Conservation (phyloP, 2,113 vertebrate species). For the Arizona elegans region DNA sequence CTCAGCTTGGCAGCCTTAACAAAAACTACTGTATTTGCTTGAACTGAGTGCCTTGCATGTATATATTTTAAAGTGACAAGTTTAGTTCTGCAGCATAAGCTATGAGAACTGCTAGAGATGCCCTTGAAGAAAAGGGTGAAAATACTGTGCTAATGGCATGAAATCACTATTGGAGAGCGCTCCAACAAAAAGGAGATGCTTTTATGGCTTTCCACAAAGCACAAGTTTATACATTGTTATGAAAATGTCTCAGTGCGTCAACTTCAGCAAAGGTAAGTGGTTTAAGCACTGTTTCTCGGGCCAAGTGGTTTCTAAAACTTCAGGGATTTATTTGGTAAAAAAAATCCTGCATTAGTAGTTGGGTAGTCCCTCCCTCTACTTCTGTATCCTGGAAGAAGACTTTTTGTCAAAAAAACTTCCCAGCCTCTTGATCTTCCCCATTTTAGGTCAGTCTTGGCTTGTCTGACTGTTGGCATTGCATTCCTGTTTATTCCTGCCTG, state of each 20-base stretch:
- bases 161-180: background rate
- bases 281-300: background rate
- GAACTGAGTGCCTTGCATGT: background rate
- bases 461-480: background rate
- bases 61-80: background rate
- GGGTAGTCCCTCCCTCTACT: background rate
- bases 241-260: background rate
- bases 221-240: background rate
- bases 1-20: background rate
- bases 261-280: background rate
- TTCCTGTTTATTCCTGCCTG: background rate
- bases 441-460: background rate
- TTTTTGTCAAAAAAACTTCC: background rate
- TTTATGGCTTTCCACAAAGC: background rate
- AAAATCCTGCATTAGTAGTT: background rate
- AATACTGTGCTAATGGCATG: background rate
- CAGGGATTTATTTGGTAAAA: too few species aligned
- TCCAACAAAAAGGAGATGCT: too few species aligned
- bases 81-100: background rate
- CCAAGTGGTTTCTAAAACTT: background rate
- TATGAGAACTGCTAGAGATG: background rate
- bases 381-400: background rate
- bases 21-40: background rate
- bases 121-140: background rate
- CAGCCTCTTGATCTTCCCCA: background rate